These are phyloP conservation scores for Mormyrus lacerda DNA, from an alignment of 2,113 vertebrate genomes.

Conservation along the genomic window DNA sequence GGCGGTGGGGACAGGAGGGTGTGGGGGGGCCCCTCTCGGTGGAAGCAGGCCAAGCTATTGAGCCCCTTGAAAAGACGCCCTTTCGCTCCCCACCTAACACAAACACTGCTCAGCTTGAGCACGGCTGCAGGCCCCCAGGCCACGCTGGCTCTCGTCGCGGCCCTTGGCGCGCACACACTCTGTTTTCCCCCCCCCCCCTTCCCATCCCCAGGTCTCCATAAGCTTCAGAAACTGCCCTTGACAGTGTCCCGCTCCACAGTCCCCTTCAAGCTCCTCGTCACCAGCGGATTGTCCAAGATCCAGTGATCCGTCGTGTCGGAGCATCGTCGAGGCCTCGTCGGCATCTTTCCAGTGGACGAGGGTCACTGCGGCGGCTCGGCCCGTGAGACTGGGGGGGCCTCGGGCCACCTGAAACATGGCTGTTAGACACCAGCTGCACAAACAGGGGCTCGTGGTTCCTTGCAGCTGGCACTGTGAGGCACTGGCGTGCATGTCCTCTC, in stretches of 20 bases:
- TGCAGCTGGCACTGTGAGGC: not conserved
- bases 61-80: conserved; percentile 7
- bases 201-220: conserved; percentile 71
- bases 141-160: not conserved
- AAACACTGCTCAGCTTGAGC: conserved; percentile 48
- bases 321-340: not conserved
- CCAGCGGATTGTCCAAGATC: conserved; percentile 66
- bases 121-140: conserved; percentile 32
- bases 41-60: conserved; percentile 40
- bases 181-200: not conserved
- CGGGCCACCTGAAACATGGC: not conserved
- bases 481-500: too few relatives aligned
- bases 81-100: conserved; percentile 33
- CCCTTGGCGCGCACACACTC: not conserved
- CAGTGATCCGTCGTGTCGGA: conserved; percentile 45
- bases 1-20: conserved; percentile 34
- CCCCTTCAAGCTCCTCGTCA: conserved; percentile 59
- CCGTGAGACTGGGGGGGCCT: not conserved
- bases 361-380: not conserved
- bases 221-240: conserved; percentile 77
- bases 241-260: conserved; percentile 63
- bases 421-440: not conserved
- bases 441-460: not conserved
- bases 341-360: not conserved
- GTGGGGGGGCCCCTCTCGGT: conserved; percentile 45